These are phyloP conservation scores for Chlorocebus sabaeus DNA, from an alignment of 2,113 vertebrate species.

Conservation along the genomic window DNA sequence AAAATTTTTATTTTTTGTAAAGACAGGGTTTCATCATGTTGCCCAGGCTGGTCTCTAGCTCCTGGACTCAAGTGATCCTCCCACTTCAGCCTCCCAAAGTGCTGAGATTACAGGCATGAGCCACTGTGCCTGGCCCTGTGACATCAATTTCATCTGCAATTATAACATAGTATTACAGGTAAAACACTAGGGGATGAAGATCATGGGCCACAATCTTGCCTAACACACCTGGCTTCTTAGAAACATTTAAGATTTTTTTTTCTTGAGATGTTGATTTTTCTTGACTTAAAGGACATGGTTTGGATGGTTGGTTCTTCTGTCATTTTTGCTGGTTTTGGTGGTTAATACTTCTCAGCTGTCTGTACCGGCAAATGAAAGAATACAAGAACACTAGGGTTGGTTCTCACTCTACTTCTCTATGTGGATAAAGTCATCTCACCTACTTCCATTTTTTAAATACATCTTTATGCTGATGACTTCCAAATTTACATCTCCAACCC, in stretches of 20 bases:
- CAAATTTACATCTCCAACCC: background rate
- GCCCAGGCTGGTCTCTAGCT: too few species aligned
- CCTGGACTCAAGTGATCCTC: too few species aligned
- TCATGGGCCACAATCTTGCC: background rate
- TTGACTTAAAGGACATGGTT: background rate
- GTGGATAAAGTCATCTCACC: background rate
- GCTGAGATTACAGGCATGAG: too few species aligned
- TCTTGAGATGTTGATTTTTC: background rate
- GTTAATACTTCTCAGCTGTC: background rate
- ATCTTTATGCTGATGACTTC: background rate
- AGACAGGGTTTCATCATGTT: too few species aligned
- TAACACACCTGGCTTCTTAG: background rate
- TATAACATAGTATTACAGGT: background rate
- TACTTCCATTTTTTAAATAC: background rate
- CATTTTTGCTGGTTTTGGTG: background rate
- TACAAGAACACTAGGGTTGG: background rate
- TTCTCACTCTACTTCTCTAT: background rate
- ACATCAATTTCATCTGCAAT: background rate
- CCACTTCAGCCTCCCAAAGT: too few species aligned
- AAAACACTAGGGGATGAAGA: background rate
- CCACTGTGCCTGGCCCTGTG: background rate
- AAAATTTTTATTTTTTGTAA: too few species aligned
- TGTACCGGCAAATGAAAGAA: background rate
- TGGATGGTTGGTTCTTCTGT: background rate
- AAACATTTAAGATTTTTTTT: background rate